Base-by-base conservation (phyloP, 2,888 invertebrate species). In the Iphiclides podalirius region DNA sequence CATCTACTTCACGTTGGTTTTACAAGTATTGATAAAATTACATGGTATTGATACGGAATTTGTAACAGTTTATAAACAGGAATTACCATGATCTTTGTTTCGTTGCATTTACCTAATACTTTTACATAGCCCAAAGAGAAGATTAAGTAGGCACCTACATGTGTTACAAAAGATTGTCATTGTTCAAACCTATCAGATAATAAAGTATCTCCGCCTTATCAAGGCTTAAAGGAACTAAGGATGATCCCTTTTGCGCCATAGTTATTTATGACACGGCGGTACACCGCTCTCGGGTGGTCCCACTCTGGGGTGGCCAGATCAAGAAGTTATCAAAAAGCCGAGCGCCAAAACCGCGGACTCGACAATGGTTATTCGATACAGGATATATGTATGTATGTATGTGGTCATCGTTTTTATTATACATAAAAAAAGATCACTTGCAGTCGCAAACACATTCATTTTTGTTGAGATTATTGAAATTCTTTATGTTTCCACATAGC, bases 221-320 rank as follows among this genome's bases (percentile, higher is more conserved):
- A 71, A 60, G 66, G 73, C 70, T 78, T 75, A 73, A 54, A 60
- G 58, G 61, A 66, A 64, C 63, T 61, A 58, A 65, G 62, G 73
- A 73, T 80, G 74, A 84, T 82, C 80, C 72, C 62, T 56, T n/a
- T 83, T 85, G 74, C 82, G 79, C 76, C 79, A 80, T 66, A 54
- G 62, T 72, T 77, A 80, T 85, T 86, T 82, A 85, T 69, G 77
- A 75, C 73, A 67, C 64, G 71, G 71, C 68, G 71, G 70, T 64
- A 58, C 62, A 62, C 60, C 48, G 51, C 69, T 64, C 75, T 73
- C 75, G 75, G 86, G 85, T 85, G 84, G 86, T 83, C 85, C 64
- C 41, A 44, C 54, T 42, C 60, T 63, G 66, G 70, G 69, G 70
- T 70, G 72, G 66, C 67, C 61, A 54, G 63, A 79, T 77, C 75